These are phyloP conservation scores for Brachionus koreanus DNA, from an alignment of 1,140 invertebrate species.

Conservation along the genomic window DNA sequence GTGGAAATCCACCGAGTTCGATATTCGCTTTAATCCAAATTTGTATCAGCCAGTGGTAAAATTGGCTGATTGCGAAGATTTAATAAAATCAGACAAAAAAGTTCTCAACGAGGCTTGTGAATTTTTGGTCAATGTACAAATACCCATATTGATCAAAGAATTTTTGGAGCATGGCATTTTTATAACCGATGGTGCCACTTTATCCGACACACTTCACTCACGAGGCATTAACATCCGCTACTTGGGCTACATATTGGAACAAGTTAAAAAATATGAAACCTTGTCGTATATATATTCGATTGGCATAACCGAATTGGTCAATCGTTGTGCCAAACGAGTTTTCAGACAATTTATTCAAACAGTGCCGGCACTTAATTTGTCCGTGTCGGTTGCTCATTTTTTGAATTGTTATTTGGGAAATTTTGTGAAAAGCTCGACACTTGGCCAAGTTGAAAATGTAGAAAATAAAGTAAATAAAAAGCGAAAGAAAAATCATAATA, in stretches of 20 bases:
- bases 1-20: constrained; percentile 78
- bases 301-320: constrained; percentile 77
- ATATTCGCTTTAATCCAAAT: constrained; percentile 95
- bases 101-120: constrained; percentile 89
- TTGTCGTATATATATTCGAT: constrained; percentile 77
- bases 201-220: constrained; percentile 11
- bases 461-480: constrained; percentile 23
- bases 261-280: not conserved
- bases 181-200: constrained; percentile 76
- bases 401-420: constrained; percentile 75
- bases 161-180: constrained; percentile 83
- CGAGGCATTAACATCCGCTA: constrained; percentile 92
- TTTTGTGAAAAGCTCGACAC: not conserved
- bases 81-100: constrained; percentile 75
- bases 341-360: constrained; percentile 85
- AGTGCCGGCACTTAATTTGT: constrained; percentile 80
- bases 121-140: constrained; percentile 84
- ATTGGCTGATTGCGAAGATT: constrained; percentile 70
- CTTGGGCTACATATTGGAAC: constrained; percentile 70
- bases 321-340: constrained; percentile 83
- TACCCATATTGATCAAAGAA: constrained; percentile 87
- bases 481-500: constrained; percentile 39
- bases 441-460: not conserved
- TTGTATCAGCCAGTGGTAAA: constrained; percentile 87
- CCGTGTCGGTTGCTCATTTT: constrained; percentile 84